Percentiles rank a stretch among this genome's conserved stretches.
Evolutionary conservation across 2,888 invertebrate genomes (phyloP).

Genomic region (Melikaiella ostensackeni): DNA sequence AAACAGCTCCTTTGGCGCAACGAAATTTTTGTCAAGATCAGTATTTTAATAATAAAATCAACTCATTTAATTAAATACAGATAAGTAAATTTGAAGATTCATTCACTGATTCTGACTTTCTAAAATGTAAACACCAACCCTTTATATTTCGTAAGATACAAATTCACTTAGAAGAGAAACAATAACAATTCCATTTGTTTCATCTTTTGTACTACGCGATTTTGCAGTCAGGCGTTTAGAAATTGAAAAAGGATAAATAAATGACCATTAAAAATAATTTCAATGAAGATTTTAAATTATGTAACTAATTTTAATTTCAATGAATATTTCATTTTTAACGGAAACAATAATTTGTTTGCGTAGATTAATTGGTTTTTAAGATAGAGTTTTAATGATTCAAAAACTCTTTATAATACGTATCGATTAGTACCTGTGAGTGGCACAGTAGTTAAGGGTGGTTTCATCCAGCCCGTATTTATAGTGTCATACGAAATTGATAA

Average conservation of each 20-base stretch:
- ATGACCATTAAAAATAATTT: background rate
- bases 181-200: slow-evolving; percentile 9
- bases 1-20: background rate
- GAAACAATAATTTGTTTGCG: background rate
- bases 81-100: background rate
- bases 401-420: slow-evolving; percentile 18
- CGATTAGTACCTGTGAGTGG: background rate
- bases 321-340: background rate
- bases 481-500: background rate
- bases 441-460: background rate
- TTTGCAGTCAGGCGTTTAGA: slow-evolving; percentile 7
- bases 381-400: background rate
- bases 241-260: slow-evolving; percentile 5
- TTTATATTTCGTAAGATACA: background rate
- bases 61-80: background rate
- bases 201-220: slow-evolving; percentile 21
- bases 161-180: background rate
- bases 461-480: background rate
- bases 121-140: background rate
- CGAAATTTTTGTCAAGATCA: background rate
- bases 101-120: background rate
- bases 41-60: background rate
- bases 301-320: background rate
- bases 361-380: background rate
- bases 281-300: background rate